Evolutionary conservation across 2,113 vertebrate species (phyloP).

Genomic region (Phylloscopus whistleri): DNA sequence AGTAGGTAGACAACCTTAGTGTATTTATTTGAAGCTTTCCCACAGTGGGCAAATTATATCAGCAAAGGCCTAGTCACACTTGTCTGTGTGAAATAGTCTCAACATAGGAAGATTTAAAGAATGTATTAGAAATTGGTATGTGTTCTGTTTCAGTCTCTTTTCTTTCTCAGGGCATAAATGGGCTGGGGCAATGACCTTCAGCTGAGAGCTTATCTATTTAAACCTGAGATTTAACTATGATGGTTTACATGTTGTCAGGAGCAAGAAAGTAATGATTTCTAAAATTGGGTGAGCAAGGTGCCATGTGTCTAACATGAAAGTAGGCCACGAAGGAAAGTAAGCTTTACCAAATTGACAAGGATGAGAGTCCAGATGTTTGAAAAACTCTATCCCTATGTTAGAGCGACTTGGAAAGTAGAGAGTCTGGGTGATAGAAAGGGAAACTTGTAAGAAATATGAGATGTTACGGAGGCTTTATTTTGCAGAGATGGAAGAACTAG

Average conservation of each 20-base stretch:
- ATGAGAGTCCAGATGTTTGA: not conserved
- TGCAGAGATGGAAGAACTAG: not conserved
- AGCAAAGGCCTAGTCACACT: not conserved
- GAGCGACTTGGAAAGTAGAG: not conserved
- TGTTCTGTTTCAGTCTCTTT: not conserved
- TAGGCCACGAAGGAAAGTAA: not conserved
- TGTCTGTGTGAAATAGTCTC: not conserved
- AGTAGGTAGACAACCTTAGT: not conserved
- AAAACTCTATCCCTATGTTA: not conserved
- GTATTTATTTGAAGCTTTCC: not conserved
- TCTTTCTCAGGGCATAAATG: not conserved
- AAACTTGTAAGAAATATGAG: not conserved
- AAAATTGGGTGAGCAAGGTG: not conserved
- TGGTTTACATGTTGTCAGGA: not conserved
- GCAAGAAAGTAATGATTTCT: not conserved
- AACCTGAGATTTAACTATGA: not conserved
- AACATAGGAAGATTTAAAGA: not conserved
- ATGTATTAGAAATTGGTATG: not conserved
- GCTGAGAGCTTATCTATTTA: not conserved
- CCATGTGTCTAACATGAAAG: rapidly evolving
- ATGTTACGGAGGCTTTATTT: not conserved
- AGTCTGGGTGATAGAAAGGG: not conserved
- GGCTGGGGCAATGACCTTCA: not conserved
- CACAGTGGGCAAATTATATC: not conserved
- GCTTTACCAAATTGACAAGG: not conserved